These are phyloP conservation scores for Crocodylus rhombifer DNA, from an alignment of 2,797 vertebrate species.

Conservation along the genomic window DNA sequence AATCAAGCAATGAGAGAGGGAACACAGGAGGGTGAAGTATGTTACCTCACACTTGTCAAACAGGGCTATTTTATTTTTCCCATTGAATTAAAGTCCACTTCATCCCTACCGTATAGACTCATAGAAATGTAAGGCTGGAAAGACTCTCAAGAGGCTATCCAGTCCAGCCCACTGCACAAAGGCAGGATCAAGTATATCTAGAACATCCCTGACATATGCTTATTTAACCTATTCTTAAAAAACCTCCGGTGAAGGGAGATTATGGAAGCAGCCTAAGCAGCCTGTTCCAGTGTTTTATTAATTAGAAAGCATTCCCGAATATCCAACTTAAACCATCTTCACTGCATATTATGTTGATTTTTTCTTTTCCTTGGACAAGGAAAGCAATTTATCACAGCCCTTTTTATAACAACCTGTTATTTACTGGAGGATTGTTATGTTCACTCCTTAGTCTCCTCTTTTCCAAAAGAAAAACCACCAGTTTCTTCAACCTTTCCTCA, in stretches of 20 bases:
- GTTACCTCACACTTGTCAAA: no score
- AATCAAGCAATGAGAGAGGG: constrained; percentile 31
- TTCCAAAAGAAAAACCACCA: neutral
- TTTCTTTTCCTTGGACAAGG: neutral
- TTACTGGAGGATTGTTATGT: neutral
- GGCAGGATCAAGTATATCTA: constrained; percentile 59
- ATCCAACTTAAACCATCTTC: neutral
- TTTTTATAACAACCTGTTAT: neutral
- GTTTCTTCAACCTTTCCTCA: neutral
- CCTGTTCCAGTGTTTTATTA: constrained; percentile 50
- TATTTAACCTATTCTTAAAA: constrained; percentile 69
- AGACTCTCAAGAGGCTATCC: constrained; percentile 59
- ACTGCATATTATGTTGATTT: neutral
- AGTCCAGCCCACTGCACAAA: neutral
- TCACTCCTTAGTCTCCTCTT: neutral
- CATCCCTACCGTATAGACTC: constrained; percentile 26
- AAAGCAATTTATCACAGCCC: neutral
- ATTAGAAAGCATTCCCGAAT: neutral
- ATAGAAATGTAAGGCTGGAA: neutral
- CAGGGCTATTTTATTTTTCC: neutral
- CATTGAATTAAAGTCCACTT: constrained; percentile 29
- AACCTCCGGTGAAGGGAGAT: neutral
- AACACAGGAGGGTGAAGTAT: no score
- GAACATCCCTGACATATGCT: constrained; percentile 69
- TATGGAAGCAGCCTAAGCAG: neutral